Evolutionary conservation across 2,113 vertebrate species (phyloP).

Genomic region (Neoarius graeffei): DNA sequence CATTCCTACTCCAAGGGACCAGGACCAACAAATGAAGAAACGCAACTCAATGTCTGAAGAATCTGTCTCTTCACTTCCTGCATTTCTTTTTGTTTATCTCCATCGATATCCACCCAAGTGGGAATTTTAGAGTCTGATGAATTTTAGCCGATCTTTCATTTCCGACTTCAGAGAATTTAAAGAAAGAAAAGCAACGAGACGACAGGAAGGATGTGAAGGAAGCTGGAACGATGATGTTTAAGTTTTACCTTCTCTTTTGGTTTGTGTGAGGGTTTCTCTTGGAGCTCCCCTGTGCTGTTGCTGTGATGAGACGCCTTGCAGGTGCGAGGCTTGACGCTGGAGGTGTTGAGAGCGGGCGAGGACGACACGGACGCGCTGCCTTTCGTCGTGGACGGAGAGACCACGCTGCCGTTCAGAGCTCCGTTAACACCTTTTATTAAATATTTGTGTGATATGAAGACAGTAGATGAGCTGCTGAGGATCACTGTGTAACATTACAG

Average conservation of each 20-base stretch:
- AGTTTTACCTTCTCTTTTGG: constrained; percentile 89
- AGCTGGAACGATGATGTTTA: too few relatives aligned
- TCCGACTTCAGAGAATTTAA: neutral
- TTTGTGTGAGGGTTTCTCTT: constrained; percentile 79
- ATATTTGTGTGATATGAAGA: neutral
- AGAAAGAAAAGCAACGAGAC: neutral
- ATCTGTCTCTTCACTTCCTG: neutral
- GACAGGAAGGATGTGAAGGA: neutral
- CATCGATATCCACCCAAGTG: neutral
- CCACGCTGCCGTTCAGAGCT: constrained; percentile 85
- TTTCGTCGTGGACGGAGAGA: constrained; percentile 75
- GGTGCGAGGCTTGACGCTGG: constrained; percentile 72
- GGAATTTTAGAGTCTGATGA: neutral
- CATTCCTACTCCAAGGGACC: neutral
- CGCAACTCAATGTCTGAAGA: neutral
- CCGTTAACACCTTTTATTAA: constrained; percentile 81
- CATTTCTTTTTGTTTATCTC: neutral
- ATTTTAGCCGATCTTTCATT: neutral
- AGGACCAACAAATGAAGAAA: neutral
- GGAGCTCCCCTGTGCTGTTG: constrained; percentile 76
- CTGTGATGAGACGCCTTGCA: constrained; percentile 74
- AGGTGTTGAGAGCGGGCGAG: constrained; percentile 73
- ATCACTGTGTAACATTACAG: neutral
- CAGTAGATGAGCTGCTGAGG: neutral
- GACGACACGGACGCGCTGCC: constrained; percentile 76